Percentiles rank a stretch among this genome's conserved stretches.
Evolutionary conservation across 2,797 vertebrate genomes (phyloP).

Genomic region (Crenichthys baileyi): DNA sequence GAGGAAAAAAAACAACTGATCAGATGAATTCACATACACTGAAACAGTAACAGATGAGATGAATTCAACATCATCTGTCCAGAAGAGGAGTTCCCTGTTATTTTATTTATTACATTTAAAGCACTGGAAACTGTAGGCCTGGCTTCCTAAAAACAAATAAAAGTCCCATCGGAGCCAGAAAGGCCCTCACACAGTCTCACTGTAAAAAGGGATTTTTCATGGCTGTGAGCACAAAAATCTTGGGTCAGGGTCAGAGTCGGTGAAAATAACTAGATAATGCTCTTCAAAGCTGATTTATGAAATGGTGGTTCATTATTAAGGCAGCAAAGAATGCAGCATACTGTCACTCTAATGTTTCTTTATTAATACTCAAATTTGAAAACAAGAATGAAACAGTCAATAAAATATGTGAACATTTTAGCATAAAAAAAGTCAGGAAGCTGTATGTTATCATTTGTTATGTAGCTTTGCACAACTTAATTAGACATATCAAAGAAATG

Average conservation of each 20-base stretch:
- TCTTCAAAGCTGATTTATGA: conserved; percentile 37
- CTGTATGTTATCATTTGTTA: conserved; percentile 44
- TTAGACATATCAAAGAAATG: conserved; percentile 19
- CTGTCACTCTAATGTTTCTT: conserved; percentile 8
- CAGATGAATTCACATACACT: background rate
- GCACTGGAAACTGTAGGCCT: conserved; percentile 63
- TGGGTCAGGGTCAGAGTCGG: conserved; percentile 51
- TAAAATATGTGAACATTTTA: conserved; percentile 40
- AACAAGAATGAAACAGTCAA: conserved; percentile 7
- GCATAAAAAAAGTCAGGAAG: conserved; percentile 16
- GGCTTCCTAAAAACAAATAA: conserved; percentile 69
- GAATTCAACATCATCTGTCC: conserved; percentile 2
- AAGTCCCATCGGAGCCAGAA: conserved; percentile 57
- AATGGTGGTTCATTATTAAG: conserved; percentile 36
- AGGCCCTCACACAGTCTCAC: conserved; percentile 57
- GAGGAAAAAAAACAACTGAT: background rate
- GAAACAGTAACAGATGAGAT: background rate
- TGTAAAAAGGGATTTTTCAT: conserved; percentile 64
- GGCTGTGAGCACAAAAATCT: conserved; percentile 41
- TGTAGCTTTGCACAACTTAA: conserved; percentile 29
- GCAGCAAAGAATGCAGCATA: background rate
- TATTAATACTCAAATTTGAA: background rate
- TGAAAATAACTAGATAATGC: conserved; percentile 7
- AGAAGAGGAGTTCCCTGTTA: conserved; percentile 59
- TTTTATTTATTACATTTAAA: conserved; percentile 60